Evolutionary conservation across 2,888 invertebrate genomes (phyloP).

Genomic region (Coelinius sp.): DNA sequence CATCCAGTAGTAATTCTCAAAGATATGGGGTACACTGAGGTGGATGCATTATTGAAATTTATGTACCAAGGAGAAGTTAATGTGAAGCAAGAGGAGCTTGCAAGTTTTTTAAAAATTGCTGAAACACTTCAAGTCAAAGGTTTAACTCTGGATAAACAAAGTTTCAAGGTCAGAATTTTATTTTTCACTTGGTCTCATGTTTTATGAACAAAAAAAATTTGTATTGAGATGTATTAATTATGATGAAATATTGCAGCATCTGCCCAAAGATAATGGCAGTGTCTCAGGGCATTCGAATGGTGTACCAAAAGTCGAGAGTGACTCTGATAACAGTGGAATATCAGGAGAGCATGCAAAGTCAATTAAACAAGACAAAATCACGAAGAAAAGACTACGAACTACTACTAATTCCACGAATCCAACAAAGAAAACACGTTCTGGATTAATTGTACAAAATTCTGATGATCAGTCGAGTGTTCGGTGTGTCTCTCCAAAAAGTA

Average conservation of each 20-base stretch:
- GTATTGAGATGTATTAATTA: neutral
- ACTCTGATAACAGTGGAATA: conserved; percentile 27
- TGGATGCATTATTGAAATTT: conserved; percentile 55
- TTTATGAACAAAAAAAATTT: neutral
- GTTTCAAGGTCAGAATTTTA: conserved; percentile 11
- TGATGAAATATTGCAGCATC: neutral
- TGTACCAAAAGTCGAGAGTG: conserved; percentile 15
- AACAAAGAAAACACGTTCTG: conserved; percentile 20
- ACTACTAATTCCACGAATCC: conserved; percentile 6
- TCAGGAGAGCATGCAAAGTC: neutral
- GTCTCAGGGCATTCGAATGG: conserved; percentile 3
- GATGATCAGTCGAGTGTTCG: neutral
- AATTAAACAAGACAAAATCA: conserved; percentile 6
- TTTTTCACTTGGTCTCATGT: neutral
- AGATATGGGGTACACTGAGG: conserved; percentile 55
- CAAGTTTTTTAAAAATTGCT: conserved; percentile 56
- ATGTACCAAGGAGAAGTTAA: conserved; percentile 62
- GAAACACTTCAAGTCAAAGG: conserved; percentile 59
- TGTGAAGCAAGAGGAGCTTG: conserved; percentile 57
- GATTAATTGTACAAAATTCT: conserved; percentile 21
- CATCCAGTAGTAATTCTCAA: conserved; percentile 61
- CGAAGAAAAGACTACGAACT: conserved; percentile 36
- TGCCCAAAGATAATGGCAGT: conserved; percentile 27
- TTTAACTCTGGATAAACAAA: conserved; percentile 43
- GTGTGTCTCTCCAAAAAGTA: conserved; percentile 6